These are phyloP conservation scores for Meghimatium bilineatum DNA, from an alignment of 2,888 invertebrate species.

Conservation along the genomic window DNA sequence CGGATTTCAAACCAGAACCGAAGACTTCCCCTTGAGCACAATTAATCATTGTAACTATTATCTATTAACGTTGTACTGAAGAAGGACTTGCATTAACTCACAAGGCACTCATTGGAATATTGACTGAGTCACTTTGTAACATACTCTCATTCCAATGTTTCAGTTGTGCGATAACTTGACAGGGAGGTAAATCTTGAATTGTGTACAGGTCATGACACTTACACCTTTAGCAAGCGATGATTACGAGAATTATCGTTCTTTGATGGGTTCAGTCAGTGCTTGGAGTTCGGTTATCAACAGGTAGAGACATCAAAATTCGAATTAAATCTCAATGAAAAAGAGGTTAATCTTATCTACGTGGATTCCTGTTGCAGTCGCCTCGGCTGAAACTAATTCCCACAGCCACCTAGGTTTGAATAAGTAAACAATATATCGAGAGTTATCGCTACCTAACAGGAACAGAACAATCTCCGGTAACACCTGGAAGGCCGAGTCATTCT, in stretches of 20 bases:
- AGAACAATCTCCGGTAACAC: not conserved
- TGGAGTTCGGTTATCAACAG: not conserved
- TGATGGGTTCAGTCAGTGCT: slow-evolving; percentile 26
- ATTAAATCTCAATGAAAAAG: slow-evolving; percentile 30
- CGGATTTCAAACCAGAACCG: no score
- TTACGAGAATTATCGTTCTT: slow-evolving; percentile 27
- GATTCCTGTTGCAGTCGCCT: slow-evolving; percentile 6
- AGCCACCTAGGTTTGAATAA: not conserved
- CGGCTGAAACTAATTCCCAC: not conserved
- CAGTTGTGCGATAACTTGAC: not conserved
- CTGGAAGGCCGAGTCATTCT: not conserved
- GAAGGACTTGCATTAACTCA: no score
- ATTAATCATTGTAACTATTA: no score
- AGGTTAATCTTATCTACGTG: slow-evolving; percentile 7
- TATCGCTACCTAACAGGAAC: not conserved
- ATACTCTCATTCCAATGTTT: not conserved
- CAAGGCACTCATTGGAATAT: no score
- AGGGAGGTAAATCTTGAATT: not conserved
- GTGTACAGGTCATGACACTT: not conserved
- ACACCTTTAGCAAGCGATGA: slow-evolving; percentile 20
- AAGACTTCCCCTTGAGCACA: no score
- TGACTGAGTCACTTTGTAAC: no score
- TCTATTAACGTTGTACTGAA: no score
- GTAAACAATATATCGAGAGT: slow-evolving; percentile 8
- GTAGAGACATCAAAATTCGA: not conserved